Evolutionary conservation across 2,888 invertebrate species (phyloP).

Genomic region (Drosophila subquinaria): DNA sequence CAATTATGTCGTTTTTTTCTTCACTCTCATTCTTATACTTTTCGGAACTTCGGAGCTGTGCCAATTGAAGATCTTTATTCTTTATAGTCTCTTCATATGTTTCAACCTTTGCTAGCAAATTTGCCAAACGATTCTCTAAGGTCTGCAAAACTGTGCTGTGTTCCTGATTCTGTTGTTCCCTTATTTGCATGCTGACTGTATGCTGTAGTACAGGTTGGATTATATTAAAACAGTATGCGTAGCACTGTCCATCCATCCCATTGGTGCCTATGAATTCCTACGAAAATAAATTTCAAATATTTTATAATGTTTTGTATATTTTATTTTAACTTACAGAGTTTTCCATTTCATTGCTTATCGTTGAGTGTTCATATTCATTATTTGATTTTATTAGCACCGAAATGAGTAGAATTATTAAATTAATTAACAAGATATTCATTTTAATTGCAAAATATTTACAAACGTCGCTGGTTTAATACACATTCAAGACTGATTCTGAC

Average conservation of each 20-base stretch:
- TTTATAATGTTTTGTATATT: not conserved
- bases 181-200: conserved; percentile 8
- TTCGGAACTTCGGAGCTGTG: not conserved
- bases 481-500: not conserved
- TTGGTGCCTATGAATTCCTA: not conserved
- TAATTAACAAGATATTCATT: not conserved
- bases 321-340: not conserved
- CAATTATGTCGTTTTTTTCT: not conserved
- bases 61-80: not conserved
- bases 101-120: not conserved
- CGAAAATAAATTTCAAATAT: not conserved
- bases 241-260: conserved; percentile 17
- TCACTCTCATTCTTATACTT: not conserved
- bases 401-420: not conserved
- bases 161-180: conserved; percentile 13
- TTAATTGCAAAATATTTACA: not conserved
- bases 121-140: not conserved
- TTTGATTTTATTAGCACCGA: not conserved
- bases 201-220: conserved; percentile 11
- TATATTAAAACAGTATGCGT: conserved; percentile 17
- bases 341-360: not conserved
- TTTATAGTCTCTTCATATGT: conserved; percentile 1
- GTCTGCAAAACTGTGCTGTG: not conserved
- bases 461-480: not conserved
- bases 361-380: not conserved